Base-by-base conservation (phyloP, 2,888 invertebrate species). In the Spodoptera littoralis region DNA sequence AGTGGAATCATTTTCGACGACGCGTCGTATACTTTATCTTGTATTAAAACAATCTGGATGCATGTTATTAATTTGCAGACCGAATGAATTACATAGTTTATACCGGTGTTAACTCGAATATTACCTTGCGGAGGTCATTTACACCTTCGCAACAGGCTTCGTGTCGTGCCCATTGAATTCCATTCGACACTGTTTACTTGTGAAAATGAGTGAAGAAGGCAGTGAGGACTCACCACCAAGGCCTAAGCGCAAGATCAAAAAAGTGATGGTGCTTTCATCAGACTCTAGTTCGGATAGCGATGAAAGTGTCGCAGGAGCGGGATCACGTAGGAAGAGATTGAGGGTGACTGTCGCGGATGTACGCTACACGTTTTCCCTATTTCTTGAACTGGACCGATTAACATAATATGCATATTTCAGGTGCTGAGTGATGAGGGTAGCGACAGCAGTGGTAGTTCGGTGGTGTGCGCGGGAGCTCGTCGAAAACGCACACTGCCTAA, bases 381-480 rank as follows among this genome's bases (percentile, higher is more conserved):
- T 36, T 36, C 36, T 36, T 36, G 27, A n/a, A 43, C 51, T 36
- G 41, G 44, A 45, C 45, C 48, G 49, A 62, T 60, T 41, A 57
- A 54, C 48, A 47, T 47, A 51, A 72, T 36, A 4, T 42, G 30
- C 76, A 47, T 65, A 60, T 75, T 95, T 72, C 88, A 96, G 96
- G 95, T 95, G 82, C 88, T 96, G 68, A 91, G 94, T 70, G 96
- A 95, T 76, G 95, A 94, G 49, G 93, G 90, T 11, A 92, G 89
- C 67, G 91, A 90, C 68, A 91, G 93, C 80, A 93, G 92, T 69
- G 92, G 91, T 49, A 92, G 92, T 70, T 89, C 89, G 11, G 87
- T 91, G 67, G 80, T 86, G 55, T 73, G 84, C 61, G 83, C 84
- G 36, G 82, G 84, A 43, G 74, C 83, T 47, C 87, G 91, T 12